Base-by-base conservation (phyloP, 2,797 vertebrate genomes). In the Phataginus tricuspis region DNA sequence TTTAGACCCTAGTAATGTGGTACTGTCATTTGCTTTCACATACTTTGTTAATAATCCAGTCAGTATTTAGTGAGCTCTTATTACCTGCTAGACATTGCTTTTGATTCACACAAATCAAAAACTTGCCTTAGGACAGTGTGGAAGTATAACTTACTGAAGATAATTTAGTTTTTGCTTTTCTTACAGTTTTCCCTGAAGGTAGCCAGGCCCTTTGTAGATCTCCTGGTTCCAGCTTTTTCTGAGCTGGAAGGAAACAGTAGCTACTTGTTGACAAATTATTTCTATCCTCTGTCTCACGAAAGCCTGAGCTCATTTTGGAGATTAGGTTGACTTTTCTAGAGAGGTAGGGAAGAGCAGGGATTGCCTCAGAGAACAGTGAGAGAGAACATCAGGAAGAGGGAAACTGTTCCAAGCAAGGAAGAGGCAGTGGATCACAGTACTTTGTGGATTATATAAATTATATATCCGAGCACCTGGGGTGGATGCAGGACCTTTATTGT, bases 61-160 rank as follows among this genome's bases (percentile, higher is more conserved):
- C 53, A 93, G 27, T 15, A 87, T 87, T 93, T 80, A 84, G n/a
- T 86, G 53, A 85, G 31, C 23, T 95, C 34, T 95, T 92, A 77
- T 14, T 90, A 69, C 31, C 19, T 95, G 37, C 55, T 78, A 86
- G 71, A 80, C 7, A 14, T 69, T n/a, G 61, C 64, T 95, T 93
- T 96, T 77, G 42, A 95, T 31, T 86, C 34, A 90, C 2, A 68
- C 11, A 90, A 27, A 49, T 45, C 45, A 45, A 45, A 45, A 45
- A 74, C 29, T 93, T 92, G 74, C 12, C 8, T 59, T 64, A 80
- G 42, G 82, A 93, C 55, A 77, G 34, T 78, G 15, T 34, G 78
- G 69, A 82, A 86, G 23, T 49, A n/a, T 92, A 82, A 91, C 4
- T 72, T 59, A 64, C 11, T 71, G 53, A 94, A 94, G 69, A 87